Conservation (phyloP, 2,888 invertebrate species). For the Nephrotoma flavescens region DNA sequence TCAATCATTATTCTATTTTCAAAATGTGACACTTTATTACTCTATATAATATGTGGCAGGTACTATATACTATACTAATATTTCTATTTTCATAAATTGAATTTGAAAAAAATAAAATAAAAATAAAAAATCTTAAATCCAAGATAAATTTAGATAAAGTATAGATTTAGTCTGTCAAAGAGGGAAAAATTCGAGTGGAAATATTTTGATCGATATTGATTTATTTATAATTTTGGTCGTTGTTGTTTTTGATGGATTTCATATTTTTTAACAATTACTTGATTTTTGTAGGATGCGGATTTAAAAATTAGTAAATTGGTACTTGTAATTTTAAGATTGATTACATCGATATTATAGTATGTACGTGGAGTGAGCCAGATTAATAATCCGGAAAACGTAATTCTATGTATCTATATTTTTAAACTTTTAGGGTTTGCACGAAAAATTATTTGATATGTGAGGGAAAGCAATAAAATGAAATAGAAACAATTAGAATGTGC, state of each 20-base stretch:
- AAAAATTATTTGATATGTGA: no score
- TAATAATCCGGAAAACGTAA: no score
- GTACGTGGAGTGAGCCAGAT: no score
- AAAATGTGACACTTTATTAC: background rate
- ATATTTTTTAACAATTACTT: background rate
- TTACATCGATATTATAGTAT: no score
- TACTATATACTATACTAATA: background rate
- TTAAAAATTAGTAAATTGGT: background rate
- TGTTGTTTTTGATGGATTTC: background rate
- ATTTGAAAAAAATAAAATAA: background rate
- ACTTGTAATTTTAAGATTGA: background rate
- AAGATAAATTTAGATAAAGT: background rate
- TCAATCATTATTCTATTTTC: background rate
- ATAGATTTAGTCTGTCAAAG: background rate
- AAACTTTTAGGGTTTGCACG: no score
- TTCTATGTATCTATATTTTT: no score
- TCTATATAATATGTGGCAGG: background rate
- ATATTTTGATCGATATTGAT: background rate
- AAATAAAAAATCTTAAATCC: background rate
- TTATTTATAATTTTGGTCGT: background rate
- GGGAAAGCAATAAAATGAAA: no score
- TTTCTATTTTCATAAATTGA: background rate
- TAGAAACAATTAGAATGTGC: no score
- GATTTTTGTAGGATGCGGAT: background rate
- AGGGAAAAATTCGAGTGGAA: background rate